phyloP scores from a whole-genome alignment of 2,888 invertebrate species.

The Drosophila trichaetosa region DNA sequence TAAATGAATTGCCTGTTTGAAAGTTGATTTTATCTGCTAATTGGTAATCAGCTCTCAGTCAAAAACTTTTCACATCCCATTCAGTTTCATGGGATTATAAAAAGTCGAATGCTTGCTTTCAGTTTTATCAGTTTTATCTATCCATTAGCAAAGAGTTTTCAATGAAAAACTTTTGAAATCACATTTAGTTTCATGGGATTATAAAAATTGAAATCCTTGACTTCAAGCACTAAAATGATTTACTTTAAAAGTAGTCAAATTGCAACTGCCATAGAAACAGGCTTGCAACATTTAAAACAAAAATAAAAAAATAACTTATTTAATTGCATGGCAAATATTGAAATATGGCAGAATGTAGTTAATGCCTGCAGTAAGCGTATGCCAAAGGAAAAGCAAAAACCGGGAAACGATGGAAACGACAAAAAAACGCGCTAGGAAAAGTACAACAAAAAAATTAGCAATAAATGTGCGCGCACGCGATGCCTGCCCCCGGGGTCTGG shows the following conservation, averaged over 20 bases:
- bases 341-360: constrained; percentile 4
- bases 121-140: not conserved
- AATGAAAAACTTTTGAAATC: not conserved
- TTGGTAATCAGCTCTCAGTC: not conserved
- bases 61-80: not conserved
- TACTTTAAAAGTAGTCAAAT: not conserved
- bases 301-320: not conserved
- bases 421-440: constrained; percentile 36
- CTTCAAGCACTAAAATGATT: not conserved
- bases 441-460: constrained; percentile 67
- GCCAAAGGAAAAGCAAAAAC: constrained; percentile 19
- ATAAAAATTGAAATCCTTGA: not conserved
- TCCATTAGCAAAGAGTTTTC: not conserved
- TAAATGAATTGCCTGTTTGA: not conserved
- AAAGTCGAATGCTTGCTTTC: not conserved
- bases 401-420: constrained; percentile 14
- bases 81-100: not conserved
- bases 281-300: not conserved
- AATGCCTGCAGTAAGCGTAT: constrained; percentile 10
- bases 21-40: not conserved
- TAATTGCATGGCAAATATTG: constrained; percentile 5
- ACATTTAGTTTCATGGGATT: not conserved
- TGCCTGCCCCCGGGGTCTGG: constrained; percentile 33
- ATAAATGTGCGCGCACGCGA: constrained; percentile 78
- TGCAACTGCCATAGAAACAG: constrained; percentile 1